Evolutionary conservation across 2,888 invertebrate species (phyloP).

Genomic region (Himalopsyche tibetana): DNA sequence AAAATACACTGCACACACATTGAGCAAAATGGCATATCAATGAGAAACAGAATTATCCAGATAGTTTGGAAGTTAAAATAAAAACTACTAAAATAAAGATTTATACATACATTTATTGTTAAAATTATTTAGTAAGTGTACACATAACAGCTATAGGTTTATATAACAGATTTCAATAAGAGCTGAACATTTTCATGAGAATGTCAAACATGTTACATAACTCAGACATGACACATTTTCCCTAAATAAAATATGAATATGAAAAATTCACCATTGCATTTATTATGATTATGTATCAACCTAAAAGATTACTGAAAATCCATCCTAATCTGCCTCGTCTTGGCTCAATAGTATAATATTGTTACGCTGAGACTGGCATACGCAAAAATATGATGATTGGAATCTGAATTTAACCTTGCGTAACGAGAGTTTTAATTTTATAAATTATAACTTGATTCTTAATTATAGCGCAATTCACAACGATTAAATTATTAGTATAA

Average conservation of each 20-base stretch:
- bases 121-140: slow-evolving; percentile 45
- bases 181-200: slow-evolving; percentile 32
- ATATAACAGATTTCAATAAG: slow-evolving; percentile 41
- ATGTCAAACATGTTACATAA: slow-evolving; percentile 27
- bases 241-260: slow-evolving; percentile 24
- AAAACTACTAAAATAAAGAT: slow-evolving; percentile 44
- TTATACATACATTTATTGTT: slow-evolving; percentile 47
- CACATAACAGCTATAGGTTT: slow-evolving; percentile 43
- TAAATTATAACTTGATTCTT: too few relatives aligned
- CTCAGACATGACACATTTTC: slow-evolving; percentile 41
- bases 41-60: slow-evolving; percentile 34
- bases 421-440: too few relatives aligned
- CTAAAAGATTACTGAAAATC: neutral
- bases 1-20: neutral
- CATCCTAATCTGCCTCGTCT: too few relatives aligned
- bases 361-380: too few relatives aligned
- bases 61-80: slow-evolving; percentile 41
- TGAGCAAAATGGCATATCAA: neutral
- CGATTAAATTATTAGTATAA: slow-evolving; percentile 12
- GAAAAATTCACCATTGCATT: neutral
- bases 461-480: neutral
- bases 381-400: too few relatives aligned
- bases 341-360: too few relatives aligned
- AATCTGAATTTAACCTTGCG: too few relatives aligned
- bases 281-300: neutral